These are phyloP conservation scores for Megalops atlanticus DNA, from an alignment of 2,113 vertebrate genomes.

Conservation along the genomic window DNA sequence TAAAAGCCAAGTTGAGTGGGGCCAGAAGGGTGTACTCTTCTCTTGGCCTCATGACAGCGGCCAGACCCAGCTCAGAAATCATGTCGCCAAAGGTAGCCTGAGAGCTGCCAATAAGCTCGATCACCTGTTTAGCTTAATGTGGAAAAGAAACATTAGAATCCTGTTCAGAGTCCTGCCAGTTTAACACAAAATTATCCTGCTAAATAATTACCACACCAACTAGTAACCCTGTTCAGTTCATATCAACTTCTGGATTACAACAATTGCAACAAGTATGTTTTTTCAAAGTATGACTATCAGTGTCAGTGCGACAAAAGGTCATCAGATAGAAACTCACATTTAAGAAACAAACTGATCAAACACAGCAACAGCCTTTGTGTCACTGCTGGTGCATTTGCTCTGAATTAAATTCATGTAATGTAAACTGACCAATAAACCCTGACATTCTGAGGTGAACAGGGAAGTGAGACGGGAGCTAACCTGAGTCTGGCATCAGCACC, in stretches of 20 bases:
- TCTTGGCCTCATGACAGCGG: slow-evolving; percentile 73
- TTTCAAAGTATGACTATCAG: too few species aligned
- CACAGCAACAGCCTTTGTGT: too few species aligned
- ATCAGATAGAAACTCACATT: not conserved
- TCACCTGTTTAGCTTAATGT: slow-evolving; percentile 88
- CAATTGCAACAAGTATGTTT: too few species aligned
- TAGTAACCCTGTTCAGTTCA: not conserved
- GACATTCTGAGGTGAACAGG: not conserved
- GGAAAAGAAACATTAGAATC: slow-evolving; percentile 24
- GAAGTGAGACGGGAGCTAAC: slow-evolving; percentile 63
- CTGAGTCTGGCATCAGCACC: slow-evolving; percentile 93
- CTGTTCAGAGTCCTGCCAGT: not conserved
- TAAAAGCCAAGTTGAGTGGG: slow-evolving; percentile 85
- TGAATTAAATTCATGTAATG: not conserved
- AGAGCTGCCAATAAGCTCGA: slow-evolving; percentile 82
- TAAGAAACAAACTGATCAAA: too few species aligned
- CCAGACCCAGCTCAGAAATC: slow-evolving; percentile 82
- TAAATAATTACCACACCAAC: too few species aligned
- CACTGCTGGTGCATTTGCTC: not conserved
- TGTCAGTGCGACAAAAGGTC: not conserved
- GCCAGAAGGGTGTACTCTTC: slow-evolving; percentile 88
- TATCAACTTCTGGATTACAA: too few species aligned
- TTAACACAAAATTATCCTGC: too few species aligned
- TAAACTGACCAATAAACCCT: not conserved
- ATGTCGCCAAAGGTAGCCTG: slow-evolving; percentile 87